A percentile compares a stretch with the other conserved stretches of the same genome.
phyloP scores from a whole-genome alignment of 2,113 vertebrate genomes.

The Psittacara wagleri region DNA sequence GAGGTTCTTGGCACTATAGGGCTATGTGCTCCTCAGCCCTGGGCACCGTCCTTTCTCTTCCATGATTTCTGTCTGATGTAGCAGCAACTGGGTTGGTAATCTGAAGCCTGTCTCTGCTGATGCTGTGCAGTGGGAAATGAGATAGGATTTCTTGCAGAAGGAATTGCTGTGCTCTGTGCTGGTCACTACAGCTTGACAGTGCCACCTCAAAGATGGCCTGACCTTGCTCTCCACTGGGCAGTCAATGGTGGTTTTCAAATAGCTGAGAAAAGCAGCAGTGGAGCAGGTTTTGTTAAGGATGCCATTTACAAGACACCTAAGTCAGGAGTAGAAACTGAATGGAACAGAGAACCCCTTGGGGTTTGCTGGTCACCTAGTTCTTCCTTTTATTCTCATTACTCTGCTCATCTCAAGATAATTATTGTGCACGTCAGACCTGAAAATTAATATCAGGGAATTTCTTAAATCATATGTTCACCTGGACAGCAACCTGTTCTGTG shows the following conservation, averaged over 20 bases:
- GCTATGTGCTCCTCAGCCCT: too few species aligned
- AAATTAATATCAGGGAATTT: neutral
- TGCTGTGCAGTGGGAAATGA: neutral
- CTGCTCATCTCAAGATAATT: neutral
- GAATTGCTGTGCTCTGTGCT: neutral
- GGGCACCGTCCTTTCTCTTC: rapidly evolving
- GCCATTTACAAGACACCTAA: neutral
- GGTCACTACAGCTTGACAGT: neutral
- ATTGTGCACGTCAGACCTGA: neutral
- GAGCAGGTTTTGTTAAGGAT: neutral
- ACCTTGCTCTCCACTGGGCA: rapidly evolving
- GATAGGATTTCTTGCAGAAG: neutral
- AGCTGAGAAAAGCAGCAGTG: neutral
- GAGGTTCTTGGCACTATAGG: rapidly evolving
- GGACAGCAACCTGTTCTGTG: neutral
- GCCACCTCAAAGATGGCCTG: neutral
- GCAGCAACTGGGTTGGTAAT: rapidly evolving
- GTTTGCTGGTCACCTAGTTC: neutral
- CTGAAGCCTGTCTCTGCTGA: neutral
- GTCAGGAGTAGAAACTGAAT: neutral
- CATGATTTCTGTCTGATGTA: neutral
- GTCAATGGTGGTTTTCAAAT: neutral
- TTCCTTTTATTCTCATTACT: neutral
- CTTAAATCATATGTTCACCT: neutral
- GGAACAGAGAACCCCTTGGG: neutral